Conservation (phyloP, 2,113 vertebrate species). For the Ia io region DNA sequence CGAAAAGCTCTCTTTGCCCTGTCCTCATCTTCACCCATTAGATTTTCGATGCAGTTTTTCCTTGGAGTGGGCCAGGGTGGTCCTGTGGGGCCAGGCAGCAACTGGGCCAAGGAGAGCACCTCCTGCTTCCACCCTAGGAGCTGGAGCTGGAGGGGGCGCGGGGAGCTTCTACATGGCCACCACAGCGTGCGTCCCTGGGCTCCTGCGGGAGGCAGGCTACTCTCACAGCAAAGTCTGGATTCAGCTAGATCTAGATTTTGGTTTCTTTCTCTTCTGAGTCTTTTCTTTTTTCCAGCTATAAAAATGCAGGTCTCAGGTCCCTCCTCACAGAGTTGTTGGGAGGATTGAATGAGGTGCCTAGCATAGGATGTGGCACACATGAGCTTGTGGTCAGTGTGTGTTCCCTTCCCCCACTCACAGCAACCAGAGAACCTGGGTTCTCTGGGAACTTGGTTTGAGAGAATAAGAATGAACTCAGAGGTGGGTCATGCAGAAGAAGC, state of each 20-base stretch:
- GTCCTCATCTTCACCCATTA: neutral
- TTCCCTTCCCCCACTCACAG: neutral
- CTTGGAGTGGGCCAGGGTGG: neutral
- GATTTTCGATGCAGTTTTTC: neutral
- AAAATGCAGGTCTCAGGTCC: neutral
- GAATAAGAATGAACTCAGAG: neutral
- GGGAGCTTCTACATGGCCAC: neutral
- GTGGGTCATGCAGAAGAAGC: neutral
- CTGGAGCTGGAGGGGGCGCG: neutral
- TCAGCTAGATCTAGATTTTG: neutral
- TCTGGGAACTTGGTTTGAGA: neutral
- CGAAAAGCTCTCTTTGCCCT: constrained; percentile 81
- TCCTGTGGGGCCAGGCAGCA: neutral
- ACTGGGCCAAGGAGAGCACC: neutral
- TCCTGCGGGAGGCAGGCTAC: neutral
- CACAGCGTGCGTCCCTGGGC: neutral
- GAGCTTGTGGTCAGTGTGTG: neutral
- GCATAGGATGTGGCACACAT: neutral
- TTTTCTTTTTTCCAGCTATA: neutral
- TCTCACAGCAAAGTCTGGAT: neutral
- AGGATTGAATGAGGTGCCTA: neutral
- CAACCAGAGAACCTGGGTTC: neutral
- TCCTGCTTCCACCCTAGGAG: neutral
- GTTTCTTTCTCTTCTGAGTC: neutral
- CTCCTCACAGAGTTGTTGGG: neutral